Evolutionary conservation across 2,797 vertebrate genomes (phyloP).

Genomic region (Harpagifer antarcticus): DNA sequence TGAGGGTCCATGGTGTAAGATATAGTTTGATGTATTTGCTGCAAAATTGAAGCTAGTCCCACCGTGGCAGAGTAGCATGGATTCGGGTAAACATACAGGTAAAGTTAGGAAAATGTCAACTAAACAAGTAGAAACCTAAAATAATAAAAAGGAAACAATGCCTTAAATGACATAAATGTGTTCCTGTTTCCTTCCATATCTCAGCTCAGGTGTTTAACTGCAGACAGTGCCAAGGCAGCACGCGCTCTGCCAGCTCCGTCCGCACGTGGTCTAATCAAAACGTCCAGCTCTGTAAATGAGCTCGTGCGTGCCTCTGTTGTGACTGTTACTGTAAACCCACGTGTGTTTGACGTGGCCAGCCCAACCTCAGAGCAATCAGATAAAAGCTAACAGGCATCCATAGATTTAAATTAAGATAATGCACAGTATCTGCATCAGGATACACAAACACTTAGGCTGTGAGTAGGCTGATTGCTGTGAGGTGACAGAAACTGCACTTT

Average conservation of each 20-base stretch:
- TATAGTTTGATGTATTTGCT: not conserved
- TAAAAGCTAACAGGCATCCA: constrained; percentile 35
- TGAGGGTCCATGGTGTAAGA: not conserved
- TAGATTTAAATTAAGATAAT: constrained; percentile 63
- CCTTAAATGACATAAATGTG: not conserved
- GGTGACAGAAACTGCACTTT: constrained; percentile 74
- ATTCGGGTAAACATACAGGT: too few species aligned
- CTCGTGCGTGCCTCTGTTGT: constrained; percentile 13
- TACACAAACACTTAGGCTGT: constrained; percentile 30
- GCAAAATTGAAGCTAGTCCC: not conserved
- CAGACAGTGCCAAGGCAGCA: not conserved
- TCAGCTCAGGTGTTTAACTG: too few species aligned
- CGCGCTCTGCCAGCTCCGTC: not conserved
- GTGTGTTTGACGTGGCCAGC: constrained; percentile 36
- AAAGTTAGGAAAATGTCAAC: not conserved
- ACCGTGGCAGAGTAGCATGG: not conserved
- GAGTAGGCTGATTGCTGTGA: constrained; percentile 58
- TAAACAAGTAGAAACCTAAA: not conserved
- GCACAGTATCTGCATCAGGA: constrained; percentile 42
- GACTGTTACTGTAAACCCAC: constrained; percentile 48
- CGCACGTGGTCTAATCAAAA: constrained; percentile 33
- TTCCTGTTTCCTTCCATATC: too few species aligned
- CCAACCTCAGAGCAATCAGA: constrained; percentile 53
- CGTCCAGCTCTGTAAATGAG: not conserved
- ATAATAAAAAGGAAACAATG: not conserved